These are phyloP conservation scores for Tetheella fluctuosa DNA, from an alignment of 2,888 invertebrate species.

Conservation along the genomic window DNA sequence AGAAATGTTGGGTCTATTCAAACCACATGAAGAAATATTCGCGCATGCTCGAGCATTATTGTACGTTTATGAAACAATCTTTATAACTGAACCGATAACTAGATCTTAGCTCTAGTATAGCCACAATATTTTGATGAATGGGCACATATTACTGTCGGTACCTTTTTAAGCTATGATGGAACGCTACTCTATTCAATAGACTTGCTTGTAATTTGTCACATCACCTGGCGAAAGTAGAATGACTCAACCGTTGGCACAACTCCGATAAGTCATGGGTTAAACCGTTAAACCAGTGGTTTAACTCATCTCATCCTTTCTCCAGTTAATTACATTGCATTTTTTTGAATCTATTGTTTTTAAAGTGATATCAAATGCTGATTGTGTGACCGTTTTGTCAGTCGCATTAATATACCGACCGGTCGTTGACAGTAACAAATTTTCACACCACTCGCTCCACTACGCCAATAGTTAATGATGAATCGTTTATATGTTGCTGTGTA, in stretches of 20 bases:
- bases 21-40: no score
- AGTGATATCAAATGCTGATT: background rate
- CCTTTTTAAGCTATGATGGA: background rate
- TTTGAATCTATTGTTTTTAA: constrained; percentile 14
- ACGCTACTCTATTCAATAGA: constrained; percentile 10
- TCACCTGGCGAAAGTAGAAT: constrained; percentile 45
- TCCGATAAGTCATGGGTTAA: constrained; percentile 43
- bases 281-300: background rate
- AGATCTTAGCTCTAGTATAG: no score
- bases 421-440: background rate
- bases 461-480: background rate
- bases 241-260: constrained; percentile 44
- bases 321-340: constrained; percentile 39
- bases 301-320: constrained; percentile 42
- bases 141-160: constrained; percentile 10
- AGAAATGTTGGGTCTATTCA: no score
- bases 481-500: background rate
- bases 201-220: constrained; percentile 38
- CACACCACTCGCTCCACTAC: background rate
- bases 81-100: no score
- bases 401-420: no score
- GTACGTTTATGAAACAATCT: no score
- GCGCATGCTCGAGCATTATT: no score
- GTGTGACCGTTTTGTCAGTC: background rate
- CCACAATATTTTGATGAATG: background rate